Evolutionary conservation across 2,113 vertebrate genomes (phyloP).

Genomic region (Budorcas taxicolor): DNA sequence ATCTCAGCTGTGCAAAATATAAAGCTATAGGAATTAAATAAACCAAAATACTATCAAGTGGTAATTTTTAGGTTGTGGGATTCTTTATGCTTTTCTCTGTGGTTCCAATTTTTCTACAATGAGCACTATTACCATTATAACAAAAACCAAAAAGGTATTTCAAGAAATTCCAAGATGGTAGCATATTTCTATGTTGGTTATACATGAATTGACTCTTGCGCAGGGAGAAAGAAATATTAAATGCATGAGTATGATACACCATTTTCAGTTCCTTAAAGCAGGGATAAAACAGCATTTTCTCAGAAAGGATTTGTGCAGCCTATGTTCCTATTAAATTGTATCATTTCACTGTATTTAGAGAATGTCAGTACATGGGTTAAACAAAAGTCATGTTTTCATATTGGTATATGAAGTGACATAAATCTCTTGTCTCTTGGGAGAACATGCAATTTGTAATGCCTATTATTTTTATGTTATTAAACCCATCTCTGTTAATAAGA

Average conservation of each 20-base stretch:
- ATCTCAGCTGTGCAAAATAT: neutral
- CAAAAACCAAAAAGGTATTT: neutral
- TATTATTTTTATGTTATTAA: constrained; percentile 66
- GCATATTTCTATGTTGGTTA: neutral
- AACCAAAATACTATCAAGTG: neutral
- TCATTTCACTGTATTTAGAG: constrained; percentile 18
- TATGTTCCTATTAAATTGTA: neutral
- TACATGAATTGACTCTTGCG: neutral
- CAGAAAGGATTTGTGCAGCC: constrained; percentile 7
- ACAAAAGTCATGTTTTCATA: constrained; percentile 44
- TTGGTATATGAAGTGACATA: constrained; percentile 1
- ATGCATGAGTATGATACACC: neutral
- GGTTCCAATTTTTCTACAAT: neutral
- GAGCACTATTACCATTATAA: neutral
- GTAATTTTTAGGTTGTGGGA: neutral
- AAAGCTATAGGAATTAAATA: constrained; percentile 8
- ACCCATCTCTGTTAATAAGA: constrained; percentile 70
- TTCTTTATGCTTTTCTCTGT: neutral
- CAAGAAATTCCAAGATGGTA: neutral
- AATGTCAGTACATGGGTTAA: neutral
- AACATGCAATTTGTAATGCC: constrained; percentile 53
- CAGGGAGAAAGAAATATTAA: neutral
- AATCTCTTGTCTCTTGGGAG: constrained; percentile 52
- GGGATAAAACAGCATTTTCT: constrained; percentile 23
- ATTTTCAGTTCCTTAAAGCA: neutral